Evolutionary conservation across 2,113 vertebrate species (phyloP).

Genomic region (Triplophysa siluroides): DNA sequence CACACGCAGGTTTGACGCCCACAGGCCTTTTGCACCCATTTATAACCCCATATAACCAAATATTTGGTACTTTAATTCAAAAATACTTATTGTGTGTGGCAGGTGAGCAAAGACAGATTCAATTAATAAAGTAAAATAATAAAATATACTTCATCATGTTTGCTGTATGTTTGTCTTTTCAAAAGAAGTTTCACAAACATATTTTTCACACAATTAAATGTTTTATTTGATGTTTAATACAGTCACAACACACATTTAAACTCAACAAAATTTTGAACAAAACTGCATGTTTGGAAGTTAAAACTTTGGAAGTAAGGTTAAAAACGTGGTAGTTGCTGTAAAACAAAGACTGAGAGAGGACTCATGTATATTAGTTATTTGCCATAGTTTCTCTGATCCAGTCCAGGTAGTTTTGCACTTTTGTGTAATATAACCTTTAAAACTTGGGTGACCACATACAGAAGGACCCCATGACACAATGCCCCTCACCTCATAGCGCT

Average conservation of each 20-base stretch:
- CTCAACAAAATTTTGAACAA: background rate
- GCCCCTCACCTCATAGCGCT: slow-evolving; percentile 70
- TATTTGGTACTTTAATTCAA: slow-evolving; percentile 54
- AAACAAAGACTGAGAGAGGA: background rate
- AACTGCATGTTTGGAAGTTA: background rate
- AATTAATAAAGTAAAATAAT: too few species aligned
- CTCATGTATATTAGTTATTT: slow-evolving; percentile 21
- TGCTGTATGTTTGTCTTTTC: too few species aligned
- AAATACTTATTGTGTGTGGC: too few species aligned
- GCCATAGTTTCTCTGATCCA: slow-evolving; percentile 84
- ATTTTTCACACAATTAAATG: too few species aligned
- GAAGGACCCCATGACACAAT: slow-evolving; percentile 85
- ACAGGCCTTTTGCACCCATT: background rate
- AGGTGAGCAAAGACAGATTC: too few species aligned
- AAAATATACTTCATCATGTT: too few species aligned
- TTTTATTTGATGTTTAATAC: too few species aligned
- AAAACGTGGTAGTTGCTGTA: background rate
- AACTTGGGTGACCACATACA: slow-evolving; percentile 63
- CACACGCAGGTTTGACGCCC: background rate
- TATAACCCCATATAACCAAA: background rate
- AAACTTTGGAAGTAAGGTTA: background rate
- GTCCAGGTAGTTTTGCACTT: slow-evolving; percentile 81
- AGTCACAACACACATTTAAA: background rate
- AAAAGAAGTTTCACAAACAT: too few species aligned
- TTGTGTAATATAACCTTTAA: slow-evolving; percentile 87